phyloP scores from a whole-genome alignment of 1,140 invertebrate genomes.

The Drosophila nikananu region DNA sequence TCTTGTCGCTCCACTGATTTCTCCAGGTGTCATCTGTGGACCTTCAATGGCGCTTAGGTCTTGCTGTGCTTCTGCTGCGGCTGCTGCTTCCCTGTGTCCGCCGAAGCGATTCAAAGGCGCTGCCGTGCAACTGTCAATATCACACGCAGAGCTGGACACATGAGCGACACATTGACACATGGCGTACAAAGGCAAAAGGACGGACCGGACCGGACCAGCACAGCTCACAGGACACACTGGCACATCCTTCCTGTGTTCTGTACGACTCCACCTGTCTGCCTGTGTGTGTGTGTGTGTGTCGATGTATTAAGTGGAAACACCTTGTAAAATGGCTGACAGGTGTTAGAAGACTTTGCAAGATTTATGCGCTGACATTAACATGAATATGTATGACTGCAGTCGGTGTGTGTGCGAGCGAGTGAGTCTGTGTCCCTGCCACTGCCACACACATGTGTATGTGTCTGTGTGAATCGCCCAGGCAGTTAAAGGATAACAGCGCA shows the following conservation, averaged over 20 bases:
- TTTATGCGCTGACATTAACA: constrained; percentile 84
- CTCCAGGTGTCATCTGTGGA: neutral
- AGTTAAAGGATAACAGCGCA: constrained; percentile 83
- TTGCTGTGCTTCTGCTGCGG: constrained; percentile 4
- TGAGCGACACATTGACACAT: constrained; percentile 83
- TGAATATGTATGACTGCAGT: constrained; percentile 77
- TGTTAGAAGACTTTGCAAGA: constrained; percentile 84
- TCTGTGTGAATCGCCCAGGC: constrained; percentile 61
- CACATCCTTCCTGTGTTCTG: constrained; percentile 28
- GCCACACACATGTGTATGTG: neutral
- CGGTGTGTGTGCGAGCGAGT: constrained; percentile 13
- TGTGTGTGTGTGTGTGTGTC: constrained; percentile 20
- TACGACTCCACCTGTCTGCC: neutral
- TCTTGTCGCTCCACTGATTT: neutral
- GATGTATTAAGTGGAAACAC: constrained; percentile 83
- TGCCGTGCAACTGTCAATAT: constrained; percentile 72
- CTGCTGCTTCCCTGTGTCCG: constrained; percentile 21
- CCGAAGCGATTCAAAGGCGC: constrained; percentile 46
- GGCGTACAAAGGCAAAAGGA: constrained; percentile 74
- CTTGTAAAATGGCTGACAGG: constrained; percentile 83
- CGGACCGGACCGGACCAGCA: constrained; percentile 31
- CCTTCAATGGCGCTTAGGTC: constrained; percentile 8
- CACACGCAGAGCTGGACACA: constrained; percentile 78
- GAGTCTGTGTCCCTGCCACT: constrained; percentile 1
- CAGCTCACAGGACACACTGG: constrained; percentile 14